Evolutionary conservation across 2,797 vertebrate genomes (phyloP), one percentile per base, ranked within the genome.

Genomic region (Harpagifer antarcticus): DNA sequence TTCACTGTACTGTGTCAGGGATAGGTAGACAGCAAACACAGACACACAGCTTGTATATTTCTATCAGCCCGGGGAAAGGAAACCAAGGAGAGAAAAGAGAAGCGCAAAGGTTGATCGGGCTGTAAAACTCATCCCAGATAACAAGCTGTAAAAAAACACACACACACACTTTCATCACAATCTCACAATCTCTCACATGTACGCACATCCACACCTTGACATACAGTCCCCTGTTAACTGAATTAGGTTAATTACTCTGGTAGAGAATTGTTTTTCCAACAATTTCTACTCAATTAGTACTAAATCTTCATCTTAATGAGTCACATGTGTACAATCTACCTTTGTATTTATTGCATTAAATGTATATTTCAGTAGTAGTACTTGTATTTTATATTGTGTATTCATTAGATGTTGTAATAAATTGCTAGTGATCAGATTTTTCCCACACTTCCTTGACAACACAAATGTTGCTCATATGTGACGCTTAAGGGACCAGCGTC

Each of bases 91-190:
- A 68, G 47, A 65, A 72, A 82, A 57, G 62, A 79, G 72, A 89
- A 81, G 86, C 78, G 57, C 88, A 87, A 91, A 91, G 91, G 87
- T 89, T 79, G 31, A 7, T 44, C 3, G 0, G 54, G 54, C 54
- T 37, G 33, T 89, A 87, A 92, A 91, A 68, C 23, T 10, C 7
- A 9, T n/a, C 11, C 8, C 23, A 76, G 85, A 90, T 86, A 86
- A 74, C 8, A 0, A 1, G 33, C 27, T 43, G 49, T 76, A 86
- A 84, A 69, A 5, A 8, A 33, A 33, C 33, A 33, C 31, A 33
- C 31, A 33, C 31, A 8, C 33, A 33, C 7, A 23, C 23, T 23
- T 23, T 3, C 23, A 23, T 23, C 23, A 23, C 23, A 23, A 23
- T 23, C 23, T 23, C 23, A 23, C 23, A 23, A 23, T 23, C 31